A percentile compares a stretch with the other conserved stretches of the same genome.
Evolutionary conservation across 2,888 invertebrate species (phyloP).

Genomic region (Actias luna): DNA sequence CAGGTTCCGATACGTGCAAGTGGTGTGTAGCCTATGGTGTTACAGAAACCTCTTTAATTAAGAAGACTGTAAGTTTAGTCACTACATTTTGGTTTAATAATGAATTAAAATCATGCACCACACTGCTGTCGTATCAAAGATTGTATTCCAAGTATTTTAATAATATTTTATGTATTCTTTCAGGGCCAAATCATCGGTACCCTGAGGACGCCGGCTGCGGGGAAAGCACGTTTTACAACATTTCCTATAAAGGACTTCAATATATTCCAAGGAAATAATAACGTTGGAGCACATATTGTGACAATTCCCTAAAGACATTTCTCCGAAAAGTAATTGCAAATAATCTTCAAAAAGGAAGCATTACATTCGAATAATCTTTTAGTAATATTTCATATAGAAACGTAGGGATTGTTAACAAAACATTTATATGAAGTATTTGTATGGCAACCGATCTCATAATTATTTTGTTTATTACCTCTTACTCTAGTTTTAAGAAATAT

Average conservation of each 20-base stretch:
- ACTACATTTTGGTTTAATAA: background rate
- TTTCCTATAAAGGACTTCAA: conserved; percentile 49
- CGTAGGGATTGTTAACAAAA: conserved; percentile 10
- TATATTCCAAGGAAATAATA: background rate
- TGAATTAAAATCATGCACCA: background rate
- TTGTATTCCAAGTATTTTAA: background rate
- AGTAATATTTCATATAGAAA: background rate
- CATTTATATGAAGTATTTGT: conserved; percentile 11
- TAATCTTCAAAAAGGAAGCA: background rate
- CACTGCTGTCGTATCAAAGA: background rate
- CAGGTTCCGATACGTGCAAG: no score
- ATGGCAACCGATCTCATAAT: conserved; percentile 4
- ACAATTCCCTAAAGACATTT: background rate
- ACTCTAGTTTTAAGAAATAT: background rate
- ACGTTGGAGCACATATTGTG: background rate
- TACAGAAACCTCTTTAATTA: no score
- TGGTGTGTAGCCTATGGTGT: no score
- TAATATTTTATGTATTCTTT: conserved; percentile 33
- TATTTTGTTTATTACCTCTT: conserved; percentile 4
- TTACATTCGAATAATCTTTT: background rate
- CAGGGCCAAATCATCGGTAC: conserved; percentile 73
- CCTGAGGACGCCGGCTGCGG: conserved; percentile 73
- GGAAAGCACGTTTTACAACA: conserved; percentile 73
- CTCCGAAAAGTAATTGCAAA: background rate
- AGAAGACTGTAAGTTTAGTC: no score